A percentile compares a stretch with the other conserved stretches of the same genome.
Evolutionary conservation across 2,113 vertebrate species (phyloP).

Genomic region (Melanostigma gelatinosum): DNA sequence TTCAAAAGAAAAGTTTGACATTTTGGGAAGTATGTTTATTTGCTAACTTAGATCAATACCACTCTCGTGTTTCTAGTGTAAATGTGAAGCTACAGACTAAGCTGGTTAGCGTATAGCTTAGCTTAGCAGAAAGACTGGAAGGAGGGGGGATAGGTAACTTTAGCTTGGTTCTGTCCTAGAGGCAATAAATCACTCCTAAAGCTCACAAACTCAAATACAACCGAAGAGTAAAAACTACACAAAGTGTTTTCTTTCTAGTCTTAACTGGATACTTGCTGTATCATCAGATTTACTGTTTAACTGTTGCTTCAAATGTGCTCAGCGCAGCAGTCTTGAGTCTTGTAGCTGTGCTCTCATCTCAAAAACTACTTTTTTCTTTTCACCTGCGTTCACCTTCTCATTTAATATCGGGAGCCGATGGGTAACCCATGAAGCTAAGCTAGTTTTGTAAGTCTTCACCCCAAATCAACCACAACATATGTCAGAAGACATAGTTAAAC

Average conservation of each 20-base stretch:
- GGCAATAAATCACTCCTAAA: neutral
- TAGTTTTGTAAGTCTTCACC: constrained; percentile 21
- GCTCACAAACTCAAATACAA: neutral
- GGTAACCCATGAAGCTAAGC: neutral
- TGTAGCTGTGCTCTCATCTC: neutral
- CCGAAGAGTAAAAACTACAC: neutral
- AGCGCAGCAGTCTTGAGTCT: neutral
- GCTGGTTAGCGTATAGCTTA: neutral
- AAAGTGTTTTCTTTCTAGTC: neutral
- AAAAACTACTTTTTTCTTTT: neutral
- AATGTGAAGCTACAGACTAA: neutral
- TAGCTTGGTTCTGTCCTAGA: neutral
- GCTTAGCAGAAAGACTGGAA: neutral
- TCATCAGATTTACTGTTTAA: neutral
- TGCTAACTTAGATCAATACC: neutral
- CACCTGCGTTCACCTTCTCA: constrained; percentile 10
- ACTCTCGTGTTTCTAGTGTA: neutral
- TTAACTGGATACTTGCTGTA: neutral
- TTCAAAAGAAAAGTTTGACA: neutral
- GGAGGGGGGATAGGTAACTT: neutral
- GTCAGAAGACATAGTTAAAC: neutral
- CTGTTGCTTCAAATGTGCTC: neutral
- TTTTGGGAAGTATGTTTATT: neutral
- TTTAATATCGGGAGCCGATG: constrained; percentile 19
- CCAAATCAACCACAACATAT: constrained; percentile 41